Base-by-base conservation (phyloP, 2,888 invertebrate species). In the Ophraella communa region DNA sequence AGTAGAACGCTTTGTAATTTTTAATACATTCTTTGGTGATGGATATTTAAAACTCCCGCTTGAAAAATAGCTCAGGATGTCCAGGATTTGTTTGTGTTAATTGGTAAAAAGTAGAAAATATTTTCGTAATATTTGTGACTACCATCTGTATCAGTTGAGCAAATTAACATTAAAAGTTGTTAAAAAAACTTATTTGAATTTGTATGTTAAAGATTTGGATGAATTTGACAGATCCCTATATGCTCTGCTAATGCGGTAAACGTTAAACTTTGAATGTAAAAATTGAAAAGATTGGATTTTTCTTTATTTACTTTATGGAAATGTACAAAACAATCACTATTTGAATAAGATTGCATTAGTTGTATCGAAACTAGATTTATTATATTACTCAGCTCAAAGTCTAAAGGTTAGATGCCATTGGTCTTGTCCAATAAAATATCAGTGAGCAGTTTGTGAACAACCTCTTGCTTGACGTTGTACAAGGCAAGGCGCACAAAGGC, bases 331-430 rank as follows among this genome's bases (percentile, higher is more conserved):
- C 17, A 5, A 17, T 7, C 39, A 39, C 8, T 17, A 39, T n/a
- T 14, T 39, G 17, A 7, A 14, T 17, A 39, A 17, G 17, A 14
- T 7, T 39, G 17, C 17, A 17, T 17, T 39, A 8, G 4, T 7
- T 39, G 17, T 8, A 17, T 17, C 17, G 2, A 11, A 30, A 30
- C 30, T 30, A 30, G 39, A 39, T 39, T 39, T 7, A 39, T 7
- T 14, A 4, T 14, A 14, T 14, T 14, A 17, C 17, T 17, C 17
- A 39, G 14, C 17, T 14, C 39, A 30, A 5, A 45, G 56, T 56
- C 23, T 56, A 56, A 56, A 56, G 56, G 56, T 56, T 45, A 45
- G 20, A 27, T 56, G 44, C 27, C 44, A 56, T 47, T 57, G 47
- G 33, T 24, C 42, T 24, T 54, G 24, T n/a, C 24, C 47, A 47